A percentile compares a stretch with the other conserved stretches of the same genome.
Conservation (phyloP, 2,113 vertebrate genomes). For the Pungitius pungitius region DNA sequence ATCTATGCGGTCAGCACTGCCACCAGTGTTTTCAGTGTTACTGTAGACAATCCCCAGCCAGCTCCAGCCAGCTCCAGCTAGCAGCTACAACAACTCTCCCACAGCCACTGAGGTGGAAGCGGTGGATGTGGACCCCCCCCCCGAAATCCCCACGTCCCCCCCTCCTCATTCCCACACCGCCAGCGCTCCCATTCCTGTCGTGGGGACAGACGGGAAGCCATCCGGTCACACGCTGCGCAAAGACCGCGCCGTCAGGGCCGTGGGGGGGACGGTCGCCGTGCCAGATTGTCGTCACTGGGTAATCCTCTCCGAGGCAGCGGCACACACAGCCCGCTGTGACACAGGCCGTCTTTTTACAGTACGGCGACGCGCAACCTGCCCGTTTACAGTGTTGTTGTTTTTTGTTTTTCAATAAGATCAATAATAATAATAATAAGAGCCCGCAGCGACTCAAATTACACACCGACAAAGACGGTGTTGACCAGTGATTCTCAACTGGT, state of each 20-base stretch:
- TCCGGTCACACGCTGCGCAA: constrained; percentile 79
- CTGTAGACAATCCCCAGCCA: constrained; percentile 28
- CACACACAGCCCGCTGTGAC: constrained; percentile 36
- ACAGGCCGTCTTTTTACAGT: constrained; percentile 34
- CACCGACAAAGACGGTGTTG: too few relatives aligned
- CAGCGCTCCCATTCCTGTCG: constrained; percentile 59
- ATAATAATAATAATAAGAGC: background rate
- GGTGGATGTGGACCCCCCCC: constrained; percentile 47
- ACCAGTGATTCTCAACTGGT: too few relatives aligned
- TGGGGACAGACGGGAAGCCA: constrained; percentile 66
- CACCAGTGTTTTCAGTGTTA: constrained; percentile 21
- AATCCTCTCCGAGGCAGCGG: constrained; percentile 65
- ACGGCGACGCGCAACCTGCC: background rate
- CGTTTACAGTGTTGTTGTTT: background rate
- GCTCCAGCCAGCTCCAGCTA: constrained; percentile 33
- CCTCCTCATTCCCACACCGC: constrained; percentile 63
- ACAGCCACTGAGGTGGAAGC: constrained; percentile 64
- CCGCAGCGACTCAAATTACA: background rate
- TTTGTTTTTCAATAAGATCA: too few relatives aligned
- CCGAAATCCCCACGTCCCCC: constrained; percentile 64
- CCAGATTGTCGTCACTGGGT: constrained; percentile 70
- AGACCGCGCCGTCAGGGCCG: constrained; percentile 54
- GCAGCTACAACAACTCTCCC: constrained; percentile 73
- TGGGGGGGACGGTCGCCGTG: constrained; percentile 41
- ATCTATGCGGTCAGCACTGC: background rate